Conservation (phyloP, 2,888 invertebrate genomes). For the Neoaliturus tenellus region DNA sequence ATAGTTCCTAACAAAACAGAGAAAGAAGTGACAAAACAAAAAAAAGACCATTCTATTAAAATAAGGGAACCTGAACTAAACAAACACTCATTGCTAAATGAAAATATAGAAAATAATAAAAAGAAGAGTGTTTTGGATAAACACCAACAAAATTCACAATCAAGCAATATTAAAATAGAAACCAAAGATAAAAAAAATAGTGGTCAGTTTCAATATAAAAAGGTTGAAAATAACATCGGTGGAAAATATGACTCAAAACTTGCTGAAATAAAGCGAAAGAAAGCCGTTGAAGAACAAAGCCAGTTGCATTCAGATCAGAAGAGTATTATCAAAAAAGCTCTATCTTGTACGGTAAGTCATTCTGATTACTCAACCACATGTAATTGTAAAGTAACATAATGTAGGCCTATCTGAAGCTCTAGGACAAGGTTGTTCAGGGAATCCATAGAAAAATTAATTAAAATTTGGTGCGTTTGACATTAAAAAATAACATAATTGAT, state of each 20-base stretch:
- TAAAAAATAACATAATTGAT: too few species aligned
- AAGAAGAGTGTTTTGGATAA: too few species aligned
- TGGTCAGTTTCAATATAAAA: too few species aligned
- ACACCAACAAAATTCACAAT: background rate
- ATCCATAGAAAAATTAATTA: too few species aligned
- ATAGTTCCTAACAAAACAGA: background rate
- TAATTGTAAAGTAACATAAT: too few species aligned
- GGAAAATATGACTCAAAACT: slow-evolving; percentile 15
- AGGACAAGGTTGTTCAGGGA: too few species aligned
- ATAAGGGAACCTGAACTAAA: too few species aligned
- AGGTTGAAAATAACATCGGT: background rate
- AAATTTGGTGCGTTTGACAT: too few species aligned
- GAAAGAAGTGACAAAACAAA: background rate
- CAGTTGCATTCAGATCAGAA: slow-evolving; percentile 12
- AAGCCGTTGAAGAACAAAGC: slow-evolving; percentile 35
- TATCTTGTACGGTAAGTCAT: slow-evolving; percentile 25
- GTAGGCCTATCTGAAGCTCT: too few species aligned
- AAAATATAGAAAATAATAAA: background rate
- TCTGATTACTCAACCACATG: too few species aligned
- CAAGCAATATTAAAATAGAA: background rate
- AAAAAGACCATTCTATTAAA: background rate
- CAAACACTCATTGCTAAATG: background rate
- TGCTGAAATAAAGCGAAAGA: slow-evolving; percentile 33
- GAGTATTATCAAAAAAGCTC: slow-evolving; percentile 12
- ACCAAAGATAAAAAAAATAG: too few species aligned